Evolutionary conservation across 2,888 invertebrate species (phyloP), one percentile per base, ranked within the genome.

Genomic region (Heliconius charithonia): DNA sequence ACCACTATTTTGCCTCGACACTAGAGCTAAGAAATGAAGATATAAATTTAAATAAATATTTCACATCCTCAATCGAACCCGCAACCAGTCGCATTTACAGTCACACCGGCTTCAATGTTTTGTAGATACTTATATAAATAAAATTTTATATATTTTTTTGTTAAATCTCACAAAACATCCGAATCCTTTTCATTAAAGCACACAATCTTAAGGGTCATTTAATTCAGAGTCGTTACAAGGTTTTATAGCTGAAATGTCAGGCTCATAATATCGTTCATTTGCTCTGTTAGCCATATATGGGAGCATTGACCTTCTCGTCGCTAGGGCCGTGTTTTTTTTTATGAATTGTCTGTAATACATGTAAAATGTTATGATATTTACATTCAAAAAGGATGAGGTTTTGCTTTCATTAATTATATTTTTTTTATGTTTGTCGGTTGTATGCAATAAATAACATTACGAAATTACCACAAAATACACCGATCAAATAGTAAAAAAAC

Each of bases 251-350:
- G 45, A 79, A 79, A 78, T 45, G 67, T 73, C 74, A 29, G 32
- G 27, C 73, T 73, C 74, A 12, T 74, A 63, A 74, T 67, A 73
- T 73, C 59, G 45, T 67, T 51, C 69, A 75, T 81, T 79, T 80
- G 80, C 71, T 79, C 76, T 77, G 77, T 77, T 77, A 71, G 70
- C 63, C 65, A 29, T 67, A 63, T 72, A 45, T 59, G 77, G 71
- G 79, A 74, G 73, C 80, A 59, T 32, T 59, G 81, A 73, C 75
- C 79, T 72, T 65, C 69, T 10, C 70, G 37, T 75, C 79, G 74
- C 62, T 65, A 59, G 74, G 66, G 66, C 75, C 4, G 59, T 12
- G 2, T 77, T 78, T 72, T 37, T 79, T 62, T 77, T 81, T 69
- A 81, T 74, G 32, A 51, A 62, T 77, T 72, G 12, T 65, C 70